Evolutionary conservation across 2,113 vertebrate species (phyloP), one percentile per base, ranked within the genome.

Genomic region (Copsychus sechellarum): DNA sequence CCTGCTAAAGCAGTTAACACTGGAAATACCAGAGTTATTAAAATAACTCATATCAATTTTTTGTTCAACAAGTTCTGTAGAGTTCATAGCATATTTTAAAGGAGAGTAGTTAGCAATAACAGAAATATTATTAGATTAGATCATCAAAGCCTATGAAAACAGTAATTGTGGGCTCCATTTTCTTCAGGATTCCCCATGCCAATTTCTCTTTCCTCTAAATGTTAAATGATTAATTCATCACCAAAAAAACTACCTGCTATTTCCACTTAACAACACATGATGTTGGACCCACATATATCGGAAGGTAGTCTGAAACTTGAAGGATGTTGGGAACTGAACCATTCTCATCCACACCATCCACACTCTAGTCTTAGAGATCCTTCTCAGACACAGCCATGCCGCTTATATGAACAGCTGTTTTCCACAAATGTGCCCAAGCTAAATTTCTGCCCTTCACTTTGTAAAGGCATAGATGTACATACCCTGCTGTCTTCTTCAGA

Each of bases 1-100:
- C 24, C 26, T 87, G 8, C 11, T 72, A 69, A 78, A 86, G 12
- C 7, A 67, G 21, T 69, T 70, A 86, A 69, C 29, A 21, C 17
- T 67, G 18, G 15, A 72, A 23, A 60, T 40, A 48, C 2, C 34
- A 34, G 6, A 42, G 9, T 56, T 62, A 48, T 26, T 45, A 51
- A 11, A 16, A 3, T 47, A 48, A 54, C 17, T 74, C 0, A 0
- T 71, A 60, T 36, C 8, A 33, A 12, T 10, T 15, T 51, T 33
- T 34, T 47, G 2, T 60, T 72, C 29, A 76, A 28, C 24, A 8
- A n/a, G 8, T n/a, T 69, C 50, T 60, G 6, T 28, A 60, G 31
- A 22, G 6, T 28, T 82, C 48, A 82, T 45, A 64, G 38, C 2
- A 6, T 50, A 78, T 42, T 85, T 88, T 74, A 42, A 74, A 57